These are phyloP conservation scores for Oscheius myriophilus DNA, from an alignment of 2,888 invertebrate genomes.

Conservation along the genomic window DNA sequence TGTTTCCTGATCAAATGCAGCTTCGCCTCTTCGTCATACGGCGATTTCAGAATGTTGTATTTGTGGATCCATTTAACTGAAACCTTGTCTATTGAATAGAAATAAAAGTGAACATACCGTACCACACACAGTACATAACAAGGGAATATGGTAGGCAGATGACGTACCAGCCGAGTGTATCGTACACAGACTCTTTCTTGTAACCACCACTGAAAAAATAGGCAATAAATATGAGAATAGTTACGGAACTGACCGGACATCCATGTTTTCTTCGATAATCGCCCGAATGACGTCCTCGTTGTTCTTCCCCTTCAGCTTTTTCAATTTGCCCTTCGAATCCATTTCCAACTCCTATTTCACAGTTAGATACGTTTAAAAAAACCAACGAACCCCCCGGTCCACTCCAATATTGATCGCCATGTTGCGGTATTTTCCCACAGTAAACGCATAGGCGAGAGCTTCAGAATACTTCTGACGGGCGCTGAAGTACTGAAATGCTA, in stretches of 20 bases:
- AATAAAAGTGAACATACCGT: slow-evolving; percentile 21
- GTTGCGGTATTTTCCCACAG: slow-evolving; percentile 66
- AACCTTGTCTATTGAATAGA: not conserved
- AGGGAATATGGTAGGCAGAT: slow-evolving; percentile 83
- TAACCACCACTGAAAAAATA: slow-evolving; percentile 80
- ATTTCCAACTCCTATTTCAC: slow-evolving; percentile 56
- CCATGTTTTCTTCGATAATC: slow-evolving; percentile 90
- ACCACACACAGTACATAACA: slow-evolving; percentile 76
- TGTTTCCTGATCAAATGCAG: slow-evolving; percentile 83
- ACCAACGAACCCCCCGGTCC: slow-evolving; percentile 74
- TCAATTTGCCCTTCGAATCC: slow-evolving; percentile 64
- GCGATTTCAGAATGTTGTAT: slow-evolving; percentile 80
- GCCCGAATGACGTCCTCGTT: slow-evolving; percentile 83
- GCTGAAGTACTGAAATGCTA: slow-evolving; percentile 73
- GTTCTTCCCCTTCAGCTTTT: slow-evolving; percentile 76
- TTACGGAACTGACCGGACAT: slow-evolving; percentile 79
- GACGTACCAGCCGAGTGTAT: slow-evolving; percentile 86
- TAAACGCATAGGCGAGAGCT: slow-evolving; percentile 81
- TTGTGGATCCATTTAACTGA: slow-evolving; percentile 81
- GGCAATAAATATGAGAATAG: not conserved
- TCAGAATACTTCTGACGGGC: slow-evolving; percentile 78
- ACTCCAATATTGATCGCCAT: slow-evolving; percentile 78
- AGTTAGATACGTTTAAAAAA: not conserved
- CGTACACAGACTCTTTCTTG: slow-evolving; percentile 82
- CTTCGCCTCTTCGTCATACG: slow-evolving; percentile 85